Conservation (phyloP, 2,888 invertebrate genomes). For the Anoplius nigerrimus region DNA sequence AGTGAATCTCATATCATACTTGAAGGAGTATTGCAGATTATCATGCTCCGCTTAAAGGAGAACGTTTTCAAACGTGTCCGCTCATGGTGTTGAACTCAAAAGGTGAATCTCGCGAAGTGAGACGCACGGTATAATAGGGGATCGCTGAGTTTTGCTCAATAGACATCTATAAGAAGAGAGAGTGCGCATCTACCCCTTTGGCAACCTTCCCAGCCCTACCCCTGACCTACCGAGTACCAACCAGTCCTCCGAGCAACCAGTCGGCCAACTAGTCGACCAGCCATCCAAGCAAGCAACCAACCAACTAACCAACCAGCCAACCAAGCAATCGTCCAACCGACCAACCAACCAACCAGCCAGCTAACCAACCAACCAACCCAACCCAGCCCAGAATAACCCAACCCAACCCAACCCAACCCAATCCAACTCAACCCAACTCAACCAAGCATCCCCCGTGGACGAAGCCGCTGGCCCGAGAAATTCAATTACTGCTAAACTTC, state of each 20-base stretch:
- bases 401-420: conserved; percentile 9
- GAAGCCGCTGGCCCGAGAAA: conserved; percentile 74
- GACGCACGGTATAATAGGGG: conserved; percentile 53
- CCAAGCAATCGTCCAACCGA: conserved; percentile 38
- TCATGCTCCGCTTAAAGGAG: conserved; percentile 4
- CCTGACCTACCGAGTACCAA: conserved; percentile 37
- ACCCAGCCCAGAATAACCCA: conserved; percentile 39
- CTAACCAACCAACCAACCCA: too few relatives aligned
- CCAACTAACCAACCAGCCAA: not conserved
- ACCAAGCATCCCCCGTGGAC: conserved; percentile 62
- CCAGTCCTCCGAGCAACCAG: conserved; percentile 16
- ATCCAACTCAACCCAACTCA: conserved; percentile 38
- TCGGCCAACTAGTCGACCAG: conserved; percentile 36
- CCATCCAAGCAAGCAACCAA: conserved; percentile 24
- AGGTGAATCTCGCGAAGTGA: conserved; percentile 36
- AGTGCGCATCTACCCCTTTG: conserved; percentile 48
- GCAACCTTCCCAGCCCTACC: conserved; percentile 32
- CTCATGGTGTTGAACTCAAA: conserved; percentile 35
- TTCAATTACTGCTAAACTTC: conserved; percentile 74
- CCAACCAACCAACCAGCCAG: conserved; percentile 21
- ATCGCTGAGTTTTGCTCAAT: conserved; percentile 54
- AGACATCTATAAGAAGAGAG: conserved; percentile 53
- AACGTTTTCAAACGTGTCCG: not conserved
- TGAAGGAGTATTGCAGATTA: too few relatives aligned
- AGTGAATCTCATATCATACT: too few relatives aligned